These are phyloP conservation scores for Cephus cinctus DNA, from an alignment of 1,140 invertebrate species.

Conservation along the genomic window DNA sequence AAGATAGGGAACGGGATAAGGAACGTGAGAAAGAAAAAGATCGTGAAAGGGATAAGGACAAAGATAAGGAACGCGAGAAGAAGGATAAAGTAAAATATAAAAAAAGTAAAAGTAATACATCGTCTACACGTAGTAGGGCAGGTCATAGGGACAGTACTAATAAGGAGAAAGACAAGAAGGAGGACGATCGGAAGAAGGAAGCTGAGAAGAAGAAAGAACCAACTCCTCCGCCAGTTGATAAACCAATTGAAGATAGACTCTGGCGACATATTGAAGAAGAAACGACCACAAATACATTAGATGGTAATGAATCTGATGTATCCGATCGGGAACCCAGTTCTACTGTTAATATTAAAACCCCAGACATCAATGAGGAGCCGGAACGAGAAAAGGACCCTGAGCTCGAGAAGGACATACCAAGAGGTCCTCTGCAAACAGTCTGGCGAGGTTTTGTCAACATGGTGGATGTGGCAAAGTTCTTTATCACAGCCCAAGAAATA, in stretches of 20 bases:
- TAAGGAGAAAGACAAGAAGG: constrained; percentile 20
- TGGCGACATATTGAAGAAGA: constrained; percentile 54
- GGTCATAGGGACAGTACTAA: constrained; percentile 27
- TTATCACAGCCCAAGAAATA: constrained; percentile 79
- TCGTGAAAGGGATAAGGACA: constrained; percentile 22
- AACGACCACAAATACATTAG: constrained; percentile 44
- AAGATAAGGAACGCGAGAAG: constrained; percentile 11
- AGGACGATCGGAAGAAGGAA: constrained; percentile 33
- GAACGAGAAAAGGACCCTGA: constrained; percentile 41
- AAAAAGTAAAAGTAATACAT: constrained; percentile 21
- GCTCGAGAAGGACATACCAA: constrained; percentile 15
- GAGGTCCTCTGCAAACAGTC: constrained; percentile 55
- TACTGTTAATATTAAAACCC: constrained; percentile 61
- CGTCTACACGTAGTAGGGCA: constrained; percentile 12
- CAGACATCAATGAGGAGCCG: constrained; percentile 53
- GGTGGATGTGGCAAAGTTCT: constrained; percentile 88
- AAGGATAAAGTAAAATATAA: constrained; percentile 19
- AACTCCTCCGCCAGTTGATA: constrained; percentile 19
- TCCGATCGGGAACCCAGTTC: constrained; percentile 61
- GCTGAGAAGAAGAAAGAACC: constrained; percentile 3
- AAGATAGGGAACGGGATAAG: constrained; percentile 38
- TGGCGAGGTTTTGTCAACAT: constrained; percentile 90
- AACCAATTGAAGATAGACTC: constrained; percentile 45
- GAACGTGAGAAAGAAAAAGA: constrained; percentile 31
- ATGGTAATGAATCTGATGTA: constrained; percentile 53